Base-by-base conservation (phyloP, 1,140 invertebrate species). In the Ceratitis capitata region DNA sequence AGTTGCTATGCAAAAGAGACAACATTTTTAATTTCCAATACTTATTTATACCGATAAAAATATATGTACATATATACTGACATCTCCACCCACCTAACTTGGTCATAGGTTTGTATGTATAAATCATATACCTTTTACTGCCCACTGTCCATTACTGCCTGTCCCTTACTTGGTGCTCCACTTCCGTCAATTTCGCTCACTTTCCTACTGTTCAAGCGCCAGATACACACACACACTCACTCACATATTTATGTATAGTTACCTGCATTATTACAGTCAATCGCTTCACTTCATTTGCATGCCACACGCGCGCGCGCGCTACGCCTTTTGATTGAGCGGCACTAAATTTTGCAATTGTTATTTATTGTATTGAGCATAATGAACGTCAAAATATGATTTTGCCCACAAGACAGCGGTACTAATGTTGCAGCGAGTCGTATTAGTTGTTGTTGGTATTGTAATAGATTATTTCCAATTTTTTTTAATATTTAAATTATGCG, bases 321-420 rank as follows among this genome's bases (percentile, higher is more conserved):
- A 12, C 61, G 23, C 39, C 12, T 42, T 78, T 45, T 47, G 35
- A 78, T 78, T 78, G 39, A 47, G 42, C 23, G 39, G 69, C 69
- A 45, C 45, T 45, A 47, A 78, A 78, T 78, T 78, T 47, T 78
- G 19, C 39, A 42, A 39, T n/a, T n/a, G 45, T 78, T 78, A 78
- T 78, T 78, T 78, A 78, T 78, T 78, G 69, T 12, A 78, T 78
- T 78, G 39, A 45, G 19, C 35, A 78, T 45, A 78, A 78, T 45
- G 16, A 23, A n/a, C 23, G 39, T 45, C n/a, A 45, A 45, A 39
- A 19, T 39, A 69, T 39, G 19, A 35, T 9, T 23, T n/a, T 3
- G 64, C 35, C 35, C 42, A n/a, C n/a, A n/a, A n/a, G n/a, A n/a
- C n/a, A 47, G 69, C 45, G 12, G 69, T 2, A 78, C 7, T 42